Conservation (phyloP, 1,140 invertebrate species). For the Atopsyche davidsoni region DNA sequence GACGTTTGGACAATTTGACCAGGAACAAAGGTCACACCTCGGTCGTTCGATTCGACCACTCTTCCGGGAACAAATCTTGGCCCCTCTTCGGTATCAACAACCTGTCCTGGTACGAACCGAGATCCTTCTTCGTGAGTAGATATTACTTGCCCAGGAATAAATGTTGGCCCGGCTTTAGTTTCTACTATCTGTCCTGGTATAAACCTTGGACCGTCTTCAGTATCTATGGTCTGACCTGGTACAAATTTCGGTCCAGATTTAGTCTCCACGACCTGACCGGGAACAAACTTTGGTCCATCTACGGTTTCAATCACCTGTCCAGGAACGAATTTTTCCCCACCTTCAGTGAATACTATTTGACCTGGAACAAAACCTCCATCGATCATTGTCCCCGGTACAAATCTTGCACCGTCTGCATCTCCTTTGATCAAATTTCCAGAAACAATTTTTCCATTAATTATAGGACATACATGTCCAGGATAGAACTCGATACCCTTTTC, state of each 20-base stretch:
- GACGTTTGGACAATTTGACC: slow-evolving; percentile 67
- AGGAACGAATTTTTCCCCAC: slow-evolving; percentile 68
- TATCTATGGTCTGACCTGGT: slow-evolving; percentile 64
- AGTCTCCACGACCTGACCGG: slow-evolving; percentile 66
- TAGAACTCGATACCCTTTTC: slow-evolving; percentile 63
- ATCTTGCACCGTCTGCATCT: slow-evolving; percentile 55
- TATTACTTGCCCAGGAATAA: slow-evolving; percentile 69
- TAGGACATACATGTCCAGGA: slow-evolving; percentile 49
- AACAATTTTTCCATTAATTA: slow-evolving; percentile 54
- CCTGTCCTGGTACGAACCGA: slow-evolving; percentile 66
- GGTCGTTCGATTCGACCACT: slow-evolving; percentile 60
- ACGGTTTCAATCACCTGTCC: slow-evolving; percentile 64
- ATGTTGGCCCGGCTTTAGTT: slow-evolving; percentile 64
- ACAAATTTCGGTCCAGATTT: slow-evolving; percentile 62
- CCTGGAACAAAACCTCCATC: slow-evolving; percentile 64
- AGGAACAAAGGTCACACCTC: slow-evolving; percentile 62
- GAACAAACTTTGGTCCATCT: slow-evolving; percentile 63
- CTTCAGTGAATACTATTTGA: slow-evolving; percentile 62
- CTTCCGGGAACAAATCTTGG: slow-evolving; percentile 68
- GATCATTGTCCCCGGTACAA: slow-evolving; percentile 63
- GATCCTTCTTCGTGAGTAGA: slow-evolving; percentile 64
- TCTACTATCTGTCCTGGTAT: slow-evolving; percentile 67
- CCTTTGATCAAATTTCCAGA: slow-evolving; percentile 60
- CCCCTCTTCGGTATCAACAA: slow-evolving; percentile 64
- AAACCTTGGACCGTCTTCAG: slow-evolving; percentile 61